These are phyloP conservation scores for Torymus aiolomorphi DNA, from an alignment of 2,888 invertebrate species.

Conservation along the genomic window DNA sequence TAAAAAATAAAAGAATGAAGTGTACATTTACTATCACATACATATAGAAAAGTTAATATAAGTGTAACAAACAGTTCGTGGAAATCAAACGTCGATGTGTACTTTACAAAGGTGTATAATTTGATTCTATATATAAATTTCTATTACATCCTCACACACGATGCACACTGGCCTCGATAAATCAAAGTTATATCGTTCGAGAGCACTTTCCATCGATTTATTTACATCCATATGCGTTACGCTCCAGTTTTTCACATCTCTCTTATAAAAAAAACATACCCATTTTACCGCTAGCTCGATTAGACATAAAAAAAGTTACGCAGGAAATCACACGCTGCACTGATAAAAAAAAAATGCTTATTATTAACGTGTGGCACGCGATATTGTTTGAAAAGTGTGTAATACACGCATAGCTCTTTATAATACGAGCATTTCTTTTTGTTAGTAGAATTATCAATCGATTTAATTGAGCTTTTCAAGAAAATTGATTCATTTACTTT, in stretches of 20 bases:
- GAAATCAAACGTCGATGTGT: background rate
- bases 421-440: too few relatives aligned
- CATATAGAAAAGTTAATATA: background rate
- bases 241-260: background rate
- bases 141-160: background rate
- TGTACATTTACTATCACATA: slow-evolving; percentile 30
- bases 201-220: slow-evolving; percentile 26
- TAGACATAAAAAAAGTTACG: too few relatives aligned
- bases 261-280: too few relatives aligned
- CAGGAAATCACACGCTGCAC: too few relatives aligned
- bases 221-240: slow-evolving; percentile 8
- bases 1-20: background rate
- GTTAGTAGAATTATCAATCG: too few relatives aligned
- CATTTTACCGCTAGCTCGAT: too few relatives aligned
- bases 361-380: too few relatives aligned
- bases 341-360: too few relatives aligned
- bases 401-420: too few relatives aligned
- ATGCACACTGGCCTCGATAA: slow-evolving; percentile 4
- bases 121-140: slow-evolving; percentile 29
- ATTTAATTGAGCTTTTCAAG: too few relatives aligned
- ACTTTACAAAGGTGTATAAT: background rate
- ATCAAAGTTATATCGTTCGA: slow-evolving; percentile 10
- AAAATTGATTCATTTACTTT: too few relatives aligned
- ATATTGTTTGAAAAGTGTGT: too few relatives aligned
- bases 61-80: background rate